Conservation (phyloP, 2,797 vertebrate species). For the Chelmon rostratus region DNA sequence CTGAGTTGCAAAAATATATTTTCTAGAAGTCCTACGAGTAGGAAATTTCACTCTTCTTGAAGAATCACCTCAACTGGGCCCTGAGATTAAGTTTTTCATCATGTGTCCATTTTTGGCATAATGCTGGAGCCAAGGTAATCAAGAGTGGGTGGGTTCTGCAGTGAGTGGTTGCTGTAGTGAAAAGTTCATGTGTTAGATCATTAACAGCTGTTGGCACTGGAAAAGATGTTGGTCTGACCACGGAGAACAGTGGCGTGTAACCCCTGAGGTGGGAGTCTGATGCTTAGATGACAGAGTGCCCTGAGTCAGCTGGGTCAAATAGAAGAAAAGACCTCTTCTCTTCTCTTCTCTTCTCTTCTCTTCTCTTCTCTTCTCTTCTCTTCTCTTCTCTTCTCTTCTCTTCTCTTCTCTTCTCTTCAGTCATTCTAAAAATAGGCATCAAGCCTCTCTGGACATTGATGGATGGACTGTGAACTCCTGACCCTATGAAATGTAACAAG, state of each 20-base stretch:
- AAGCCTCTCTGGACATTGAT: constrained; percentile 51
- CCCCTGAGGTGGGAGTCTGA: constrained; percentile 29
- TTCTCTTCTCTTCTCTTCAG: constrained; percentile 12
- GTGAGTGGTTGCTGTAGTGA: constrained; percentile 14
- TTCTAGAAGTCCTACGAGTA: neutral
- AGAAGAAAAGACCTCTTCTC: constrained; percentile 22
- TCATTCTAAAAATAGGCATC: constrained; percentile 53
- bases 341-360: too few relatives aligned
- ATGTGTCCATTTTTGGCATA: neutral
- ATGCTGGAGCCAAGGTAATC: neutral
- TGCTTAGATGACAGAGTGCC: constrained; percentile 19
- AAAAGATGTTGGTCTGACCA: constrained; percentile 44
- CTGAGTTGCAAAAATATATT: neutral
- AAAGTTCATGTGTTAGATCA: constrained; percentile 47
- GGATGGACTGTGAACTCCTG: constrained; percentile 70
- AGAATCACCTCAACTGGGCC: neutral
- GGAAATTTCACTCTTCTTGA: neutral
- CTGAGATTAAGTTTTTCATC: neutral
- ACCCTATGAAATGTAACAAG: constrained; percentile 70
- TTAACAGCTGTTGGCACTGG: constrained; percentile 47
- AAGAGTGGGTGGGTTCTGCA: constrained; percentile 22
- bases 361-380: too few relatives aligned
- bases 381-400: constrained; percentile 18
- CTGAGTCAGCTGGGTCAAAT: constrained; percentile 38
- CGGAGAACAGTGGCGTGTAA: constrained; percentile 22